Percentiles rank a stretch among this genome's conserved stretches.
phyloP scores from a whole-genome alignment of 2,888 invertebrate genomes.

The Diarsia rubi region DNA sequence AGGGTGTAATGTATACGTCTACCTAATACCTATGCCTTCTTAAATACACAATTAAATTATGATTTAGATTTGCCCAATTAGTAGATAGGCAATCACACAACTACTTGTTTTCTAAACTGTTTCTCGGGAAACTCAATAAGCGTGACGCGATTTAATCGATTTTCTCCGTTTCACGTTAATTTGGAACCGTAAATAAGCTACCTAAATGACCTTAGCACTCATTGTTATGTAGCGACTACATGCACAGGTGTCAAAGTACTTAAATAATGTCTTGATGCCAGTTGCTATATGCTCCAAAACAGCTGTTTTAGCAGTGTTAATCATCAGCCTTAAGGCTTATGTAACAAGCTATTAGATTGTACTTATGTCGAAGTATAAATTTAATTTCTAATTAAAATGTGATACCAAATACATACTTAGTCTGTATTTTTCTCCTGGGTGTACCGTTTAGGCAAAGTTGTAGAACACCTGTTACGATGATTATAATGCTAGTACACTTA shows the following conservation, averaged over 20 bases:
- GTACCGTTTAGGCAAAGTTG: not conserved
- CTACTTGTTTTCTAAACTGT: slow-evolving; percentile 3
- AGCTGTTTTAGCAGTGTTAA: slow-evolving; percentile 14
- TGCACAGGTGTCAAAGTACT: slow-evolving; percentile 10
- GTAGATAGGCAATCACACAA: not conserved
- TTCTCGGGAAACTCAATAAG: slow-evolving; percentile 21
- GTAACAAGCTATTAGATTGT: not conserved
- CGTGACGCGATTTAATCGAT: slow-evolving; percentile 41
- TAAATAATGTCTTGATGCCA: not conserved
- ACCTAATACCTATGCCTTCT: no score
- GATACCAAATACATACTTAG: not conserved
- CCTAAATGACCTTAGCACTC: slow-evolving; percentile 22
- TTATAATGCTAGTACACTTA: not conserved
- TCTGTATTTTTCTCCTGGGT: not conserved
- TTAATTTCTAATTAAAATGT: not conserved
- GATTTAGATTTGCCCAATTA: not conserved
- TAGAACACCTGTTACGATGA: not conserved
- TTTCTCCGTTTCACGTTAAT: slow-evolving; percentile 49
- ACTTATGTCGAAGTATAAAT: not conserved
- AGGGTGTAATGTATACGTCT: not conserved
- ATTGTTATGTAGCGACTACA: slow-evolving; percentile 6
- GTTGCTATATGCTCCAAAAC: slow-evolving; percentile 6
- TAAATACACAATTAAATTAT: not conserved
- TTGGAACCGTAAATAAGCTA: slow-evolving; percentile 30
- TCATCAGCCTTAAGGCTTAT: not conserved